A percentile compares a stretch with the other conserved stretches of the same genome.
Conservation (phyloP, 1,140 invertebrate genomes). For the Brevipalpus yothersi region DNA sequence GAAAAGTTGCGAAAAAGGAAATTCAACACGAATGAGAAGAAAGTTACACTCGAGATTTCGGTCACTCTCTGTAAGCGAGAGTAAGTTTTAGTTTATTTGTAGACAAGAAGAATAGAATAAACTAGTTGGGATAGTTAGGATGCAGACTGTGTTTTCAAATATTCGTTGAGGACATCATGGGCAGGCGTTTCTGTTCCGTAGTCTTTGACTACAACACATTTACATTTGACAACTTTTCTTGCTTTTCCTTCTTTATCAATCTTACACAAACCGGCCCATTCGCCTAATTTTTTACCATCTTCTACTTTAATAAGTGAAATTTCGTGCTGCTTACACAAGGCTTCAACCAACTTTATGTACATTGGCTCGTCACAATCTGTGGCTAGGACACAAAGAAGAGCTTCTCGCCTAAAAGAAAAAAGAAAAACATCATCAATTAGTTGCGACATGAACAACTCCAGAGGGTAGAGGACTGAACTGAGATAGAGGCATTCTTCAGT, state of each 20-base stretch:
- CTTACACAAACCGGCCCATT: conserved; percentile 97
- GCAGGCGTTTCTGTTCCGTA: conserved; percentile 86
- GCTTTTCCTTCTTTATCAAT: conserved; percentile 97
- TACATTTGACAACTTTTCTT: conserved; percentile 93
- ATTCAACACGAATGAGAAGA: too few species aligned
- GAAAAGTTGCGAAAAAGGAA: too few species aligned
- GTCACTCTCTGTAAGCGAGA: too few species aligned
- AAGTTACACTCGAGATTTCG: too few species aligned
- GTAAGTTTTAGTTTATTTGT: too few species aligned
- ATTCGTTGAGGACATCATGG: conserved; percentile 70
- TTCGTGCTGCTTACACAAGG: conserved; percentile 89
- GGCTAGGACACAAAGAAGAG: conserved; percentile 80
- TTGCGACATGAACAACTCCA: too few species aligned
- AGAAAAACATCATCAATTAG: not conserved
- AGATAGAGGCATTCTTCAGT: conserved; percentile 1
- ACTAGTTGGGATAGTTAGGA: not conserved
- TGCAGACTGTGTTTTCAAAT: conserved; percentile 32
- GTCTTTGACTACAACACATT: conserved; percentile 92
- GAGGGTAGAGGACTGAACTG: too few species aligned
- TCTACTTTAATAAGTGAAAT: conserved; percentile 89
- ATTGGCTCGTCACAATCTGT: conserved; percentile 93
- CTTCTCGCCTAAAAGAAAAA: conserved; percentile 44
- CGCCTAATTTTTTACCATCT: conserved; percentile 93
- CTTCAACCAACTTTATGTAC: conserved; percentile 94
- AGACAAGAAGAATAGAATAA: too few species aligned